These are phyloP conservation scores for Volucella bombylans DNA, from an alignment of 2,888 invertebrate species.

Conservation along the genomic window DNA sequence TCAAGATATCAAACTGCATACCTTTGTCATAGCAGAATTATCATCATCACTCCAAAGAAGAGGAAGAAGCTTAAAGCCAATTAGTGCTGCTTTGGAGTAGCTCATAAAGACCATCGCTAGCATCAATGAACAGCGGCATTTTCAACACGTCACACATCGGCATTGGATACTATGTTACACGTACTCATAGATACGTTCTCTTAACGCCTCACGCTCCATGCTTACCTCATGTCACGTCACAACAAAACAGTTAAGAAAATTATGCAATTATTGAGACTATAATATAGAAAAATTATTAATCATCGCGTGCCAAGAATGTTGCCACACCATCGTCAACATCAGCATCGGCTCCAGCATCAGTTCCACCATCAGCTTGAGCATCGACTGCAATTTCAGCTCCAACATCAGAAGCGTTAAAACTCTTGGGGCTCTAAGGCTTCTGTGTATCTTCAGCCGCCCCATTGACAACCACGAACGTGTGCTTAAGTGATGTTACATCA, in stretches of 20 bases:
- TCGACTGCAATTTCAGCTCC: background rate
- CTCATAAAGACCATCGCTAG: constrained; percentile 17
- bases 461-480: background rate
- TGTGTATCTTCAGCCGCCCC: background rate
- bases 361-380: too few relatives aligned
- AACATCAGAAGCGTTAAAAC: constrained; percentile 59
- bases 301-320: constrained; percentile 72
- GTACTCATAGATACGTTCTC: too few relatives aligned
- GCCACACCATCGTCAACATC: constrained; percentile 47
- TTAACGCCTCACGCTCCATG: too few relatives aligned
- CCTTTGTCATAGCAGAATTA: constrained; percentile 13
- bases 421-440: constrained; percentile 25
- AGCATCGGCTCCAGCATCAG: background rate
- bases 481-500: background rate
- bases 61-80: constrained; percentile 49
- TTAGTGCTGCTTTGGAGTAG: constrained; percentile 57
- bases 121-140: constrained; percentile 34
- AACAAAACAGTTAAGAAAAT: constrained; percentile 68
- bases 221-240: constrained; percentile 2
- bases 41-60: background rate
- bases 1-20: constrained; percentile 46
- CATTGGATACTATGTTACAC: background rate
- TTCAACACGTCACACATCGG: constrained; percentile 8
- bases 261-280: constrained; percentile 71
- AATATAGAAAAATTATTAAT: constrained; percentile 71